phyloP scores from a whole-genome alignment of 64 coral and sea anemone genomes.

The Porites lutea region DNA sequence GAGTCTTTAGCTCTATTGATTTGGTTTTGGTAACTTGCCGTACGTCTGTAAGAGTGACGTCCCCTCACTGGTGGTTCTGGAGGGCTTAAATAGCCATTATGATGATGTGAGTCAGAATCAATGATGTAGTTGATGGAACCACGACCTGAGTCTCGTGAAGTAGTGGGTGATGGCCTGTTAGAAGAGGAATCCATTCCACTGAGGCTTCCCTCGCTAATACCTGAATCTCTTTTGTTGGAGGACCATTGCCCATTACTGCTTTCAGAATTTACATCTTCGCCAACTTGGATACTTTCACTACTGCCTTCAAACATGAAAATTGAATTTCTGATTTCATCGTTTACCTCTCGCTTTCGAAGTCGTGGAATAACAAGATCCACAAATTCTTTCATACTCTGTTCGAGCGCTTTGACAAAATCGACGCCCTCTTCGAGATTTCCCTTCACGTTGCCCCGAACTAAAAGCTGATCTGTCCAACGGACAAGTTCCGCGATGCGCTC shows the following conservation, averaged over 20 bases:
- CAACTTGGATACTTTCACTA: conserved; percentile 69
- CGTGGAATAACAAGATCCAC: conserved; percentile 77
- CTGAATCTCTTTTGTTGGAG: conserved; percentile 85
- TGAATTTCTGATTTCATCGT: conserved; percentile 97
- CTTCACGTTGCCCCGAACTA: conserved; percentile 83
- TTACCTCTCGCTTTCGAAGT: conserved; percentile 85
- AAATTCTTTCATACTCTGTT: conserved; percentile 84
- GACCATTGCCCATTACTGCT: background rate
- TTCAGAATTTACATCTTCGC: conserved; percentile 38
- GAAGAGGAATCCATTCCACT: conserved; percentile 68
- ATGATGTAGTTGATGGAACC: conserved; percentile 82
- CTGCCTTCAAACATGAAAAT: conserved; percentile 95
- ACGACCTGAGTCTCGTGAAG: conserved; percentile 81
- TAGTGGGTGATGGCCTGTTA: conserved; percentile 48
- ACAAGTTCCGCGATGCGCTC: conserved; percentile 83
- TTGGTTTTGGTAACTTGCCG: conserved; percentile 23
- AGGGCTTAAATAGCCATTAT: conserved; percentile 76
- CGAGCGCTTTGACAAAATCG: conserved; percentile 70
- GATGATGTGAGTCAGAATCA: conserved; percentile 66
- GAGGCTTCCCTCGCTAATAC: conserved; percentile 93
- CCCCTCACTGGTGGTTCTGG: conserved; percentile 22
- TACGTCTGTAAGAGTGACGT: background rate
- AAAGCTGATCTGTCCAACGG: conserved; percentile 86
- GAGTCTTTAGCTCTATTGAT: background rate
- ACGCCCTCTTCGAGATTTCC: conserved; percentile 86